phyloP scores from a whole-genome alignment of 2,888 invertebrate genomes.

The Drosophila tripunctata region DNA sequence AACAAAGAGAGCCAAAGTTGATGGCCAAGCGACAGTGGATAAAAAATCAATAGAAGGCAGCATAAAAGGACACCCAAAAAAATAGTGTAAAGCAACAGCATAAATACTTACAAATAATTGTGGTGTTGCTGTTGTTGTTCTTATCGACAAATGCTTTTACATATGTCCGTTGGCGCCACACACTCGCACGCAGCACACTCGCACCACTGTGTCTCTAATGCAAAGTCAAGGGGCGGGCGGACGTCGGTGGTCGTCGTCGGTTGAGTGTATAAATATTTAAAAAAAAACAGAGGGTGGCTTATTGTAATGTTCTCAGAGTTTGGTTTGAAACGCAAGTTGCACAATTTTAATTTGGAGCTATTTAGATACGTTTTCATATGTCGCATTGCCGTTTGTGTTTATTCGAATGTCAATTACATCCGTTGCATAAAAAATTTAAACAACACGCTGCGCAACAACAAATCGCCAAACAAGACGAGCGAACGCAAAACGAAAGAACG shows the following conservation, averaged over 20 bases:
- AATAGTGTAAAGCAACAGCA: constrained; percentile 45
- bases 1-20: constrained; percentile 53
- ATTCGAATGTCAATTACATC: constrained; percentile 42
- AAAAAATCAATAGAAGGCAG: constrained; percentile 60
- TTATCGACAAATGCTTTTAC: constrained; percentile 56
- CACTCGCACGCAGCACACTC: constrained; percentile 25
- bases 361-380: constrained; percentile 6
- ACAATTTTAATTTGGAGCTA: constrained; percentile 34
- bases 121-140: constrained; percentile 35
- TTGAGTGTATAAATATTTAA: constrained; percentile 67
- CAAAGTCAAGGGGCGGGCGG: constrained; percentile 1
- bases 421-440: constrained; percentile 8
- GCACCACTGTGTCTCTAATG: too few relatives aligned
- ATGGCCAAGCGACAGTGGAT: constrained; percentile 32
- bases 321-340: neutral
- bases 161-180: constrained; percentile 73
- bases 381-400: constrained; percentile 38
- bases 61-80: constrained; percentile 40
- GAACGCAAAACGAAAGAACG: too few relatives aligned
- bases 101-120: constrained; percentile 60
- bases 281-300: constrained; percentile 38
- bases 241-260: constrained; percentile 18
- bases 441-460: neutral
- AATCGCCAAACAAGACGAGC: too few relatives aligned
- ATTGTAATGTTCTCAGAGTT: neutral